Base-by-base conservation (phyloP, 1,140 invertebrate genomes). In the Euglossa dilemma region DNA sequence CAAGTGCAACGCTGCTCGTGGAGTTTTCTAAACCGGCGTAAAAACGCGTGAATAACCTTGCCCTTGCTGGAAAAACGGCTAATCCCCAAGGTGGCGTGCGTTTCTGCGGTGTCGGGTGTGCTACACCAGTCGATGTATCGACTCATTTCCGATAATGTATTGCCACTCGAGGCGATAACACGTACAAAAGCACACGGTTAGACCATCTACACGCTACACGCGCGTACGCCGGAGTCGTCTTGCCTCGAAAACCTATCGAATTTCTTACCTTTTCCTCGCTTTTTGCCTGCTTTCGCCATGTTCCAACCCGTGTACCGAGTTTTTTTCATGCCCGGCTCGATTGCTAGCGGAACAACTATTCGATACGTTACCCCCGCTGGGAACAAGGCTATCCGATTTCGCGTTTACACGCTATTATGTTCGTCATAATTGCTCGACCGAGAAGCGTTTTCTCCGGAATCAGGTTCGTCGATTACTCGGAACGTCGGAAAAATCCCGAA, bases 111-210 rank as follows among this genome's bases (percentile, higher is more conserved):
- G 70, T 69, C 74, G 36, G 77, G 59, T 74, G 73, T 71, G 69
- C 83, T 81, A 84, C 85, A 82, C 79, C 86, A 71, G 83, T 88
- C 87, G 83, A 85, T 88, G 85, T 88, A 88, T 88, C 75, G 87
- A 88, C 85, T 88, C 74, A 88, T 87, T 88, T 87, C 87, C 87
- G 86, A 88, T 88, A 88, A 88, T 88, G 64, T 85, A 88, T 87
- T 87, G 78, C 77, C 74, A 73, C 64, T 87, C 79, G 59, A 77
- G 75, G 75, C 59, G 84, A 88, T 85, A 89, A 84, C 87, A 59
- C 56, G 74, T 73, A n/a, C 36, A 45, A 36, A 43, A 45, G 23
- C 43, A 14, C 64, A 20, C 36, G 36, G 36, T 45, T 66, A 66
- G 70, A 1, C 16, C 25, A 71, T n/a, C n/a, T 47, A 54, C 52